Percentiles rank a stretch among this genome's conserved stretches.
These are phyloP conservation scores for Microcebus griseorufus DNA, from an alignment of 2,113 vertebrate genomes.

Conservation along the genomic window DNA sequence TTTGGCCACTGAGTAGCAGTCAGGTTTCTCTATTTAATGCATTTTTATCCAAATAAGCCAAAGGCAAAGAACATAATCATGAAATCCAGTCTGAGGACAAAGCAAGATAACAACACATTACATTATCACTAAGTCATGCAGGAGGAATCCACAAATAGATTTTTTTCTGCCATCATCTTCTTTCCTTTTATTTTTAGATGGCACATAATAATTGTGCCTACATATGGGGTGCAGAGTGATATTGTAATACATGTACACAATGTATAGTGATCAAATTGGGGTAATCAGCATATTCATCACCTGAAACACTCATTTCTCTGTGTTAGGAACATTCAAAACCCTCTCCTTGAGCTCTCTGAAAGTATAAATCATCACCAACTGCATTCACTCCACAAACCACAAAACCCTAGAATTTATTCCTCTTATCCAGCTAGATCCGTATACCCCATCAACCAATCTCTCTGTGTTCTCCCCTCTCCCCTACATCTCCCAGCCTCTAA, in stretches of 20 bases:
- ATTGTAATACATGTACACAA: neutral
- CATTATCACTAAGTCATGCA: neutral
- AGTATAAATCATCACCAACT: neutral
- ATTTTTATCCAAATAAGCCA: neutral
- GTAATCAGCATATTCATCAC: neutral
- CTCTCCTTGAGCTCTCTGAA: neutral
- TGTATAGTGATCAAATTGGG: neutral
- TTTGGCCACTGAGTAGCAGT: neutral
- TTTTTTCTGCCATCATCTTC: neutral
- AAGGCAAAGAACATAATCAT: conserved; percentile 2
- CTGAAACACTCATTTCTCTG: neutral
- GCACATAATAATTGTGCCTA: neutral
- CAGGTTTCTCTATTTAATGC: neutral
- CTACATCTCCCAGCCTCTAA: neutral
- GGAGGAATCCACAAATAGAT: neutral
- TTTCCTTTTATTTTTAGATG: neutral
- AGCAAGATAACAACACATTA: neutral
- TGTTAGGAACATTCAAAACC: neutral
- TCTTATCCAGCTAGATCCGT: neutral
- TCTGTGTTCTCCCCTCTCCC: neutral
- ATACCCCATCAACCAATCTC: neutral
- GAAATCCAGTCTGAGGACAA: neutral
- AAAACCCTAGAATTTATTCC: neutral
- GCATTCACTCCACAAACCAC: neutral
- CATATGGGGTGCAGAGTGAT: neutral